phyloP scores from a whole-genome alignment of 2,797 vertebrate genomes.

The Macropus fuliginosus region DNA sequence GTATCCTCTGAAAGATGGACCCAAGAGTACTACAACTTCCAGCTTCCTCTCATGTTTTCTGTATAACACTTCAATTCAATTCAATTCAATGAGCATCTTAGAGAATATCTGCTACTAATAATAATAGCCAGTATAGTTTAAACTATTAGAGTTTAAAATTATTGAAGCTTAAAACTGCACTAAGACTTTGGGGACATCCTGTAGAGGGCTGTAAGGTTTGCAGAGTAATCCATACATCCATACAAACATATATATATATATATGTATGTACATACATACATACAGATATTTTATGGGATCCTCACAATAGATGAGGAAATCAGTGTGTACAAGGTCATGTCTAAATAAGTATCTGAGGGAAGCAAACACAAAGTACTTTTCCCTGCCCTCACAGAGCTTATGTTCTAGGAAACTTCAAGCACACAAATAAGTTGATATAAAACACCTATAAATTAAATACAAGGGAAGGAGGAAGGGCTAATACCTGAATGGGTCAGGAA shows the following conservation, averaged over 20 bases:
- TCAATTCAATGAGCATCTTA: not conserved
- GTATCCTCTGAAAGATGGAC: not conserved
- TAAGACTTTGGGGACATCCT: not conserved
- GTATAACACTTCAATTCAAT: not conserved
- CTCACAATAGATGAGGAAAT: not conserved
- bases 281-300: not conserved
- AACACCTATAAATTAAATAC: not conserved
- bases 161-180: not conserved
- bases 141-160: not conserved
- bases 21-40: not conserved
- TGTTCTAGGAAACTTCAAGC: not conserved
- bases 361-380: not conserved
- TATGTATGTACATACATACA: too few relatives aligned
- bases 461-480: not conserved
- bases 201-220: not conserved
- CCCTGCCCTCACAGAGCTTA: not conserved
- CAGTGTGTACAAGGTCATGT: not conserved
- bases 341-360: not conserved
- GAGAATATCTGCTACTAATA: not conserved
- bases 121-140: not conserved
- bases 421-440: not conserved
- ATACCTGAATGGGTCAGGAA: not conserved
- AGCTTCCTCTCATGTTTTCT: not conserved
- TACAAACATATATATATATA: not conserved
- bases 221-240: not conserved